A percentile compares a stretch with the other conserved stretches of the same genome.
Evolutionary conservation across 2,797 vertebrate species (phyloP).

Genomic region (Falco berigora): DNA sequence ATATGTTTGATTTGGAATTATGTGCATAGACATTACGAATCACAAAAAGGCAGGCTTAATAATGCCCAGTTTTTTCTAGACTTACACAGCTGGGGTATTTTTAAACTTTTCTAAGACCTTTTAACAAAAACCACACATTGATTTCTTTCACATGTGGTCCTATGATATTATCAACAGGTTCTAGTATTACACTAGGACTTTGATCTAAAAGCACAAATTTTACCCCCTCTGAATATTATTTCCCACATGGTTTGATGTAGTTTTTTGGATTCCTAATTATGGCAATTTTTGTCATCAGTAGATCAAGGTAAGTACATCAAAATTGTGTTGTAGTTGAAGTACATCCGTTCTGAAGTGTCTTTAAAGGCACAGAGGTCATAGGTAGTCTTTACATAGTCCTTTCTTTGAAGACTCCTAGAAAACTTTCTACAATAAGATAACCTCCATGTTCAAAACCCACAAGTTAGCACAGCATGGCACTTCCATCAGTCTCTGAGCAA

Average conservation of each 20-base stretch:
- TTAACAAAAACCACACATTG: not conserved
- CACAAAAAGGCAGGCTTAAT: constrained; percentile 39
- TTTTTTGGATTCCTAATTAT: not conserved
- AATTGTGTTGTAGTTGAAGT: not conserved
- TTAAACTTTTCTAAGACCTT: not conserved
- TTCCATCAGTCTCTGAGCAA: not conserved
- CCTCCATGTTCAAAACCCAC: not conserved
- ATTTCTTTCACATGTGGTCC: constrained; percentile 9
- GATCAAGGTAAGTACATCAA: not conserved
- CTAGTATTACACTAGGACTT: not conserved
- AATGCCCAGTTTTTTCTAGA: constrained; percentile 9
- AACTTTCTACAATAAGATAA: not conserved
- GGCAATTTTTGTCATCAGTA: not conserved
- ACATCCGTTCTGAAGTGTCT: not conserved
- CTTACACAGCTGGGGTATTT: not conserved
- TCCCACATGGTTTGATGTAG: not conserved
- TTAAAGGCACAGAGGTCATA: not conserved
- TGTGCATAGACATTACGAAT: constrained; percentile 70
- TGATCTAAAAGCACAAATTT: not conserved
- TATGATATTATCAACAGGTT: constrained; percentile 14
- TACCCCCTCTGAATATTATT: not conserved
- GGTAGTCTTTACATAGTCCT: not conserved
- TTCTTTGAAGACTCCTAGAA: not conserved
- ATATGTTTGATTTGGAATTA: constrained; percentile 82
- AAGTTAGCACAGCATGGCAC: not conserved